phyloP scores from a whole-genome alignment of 2,888 invertebrate species.

The Dasysyrphus albostriatus region DNA sequence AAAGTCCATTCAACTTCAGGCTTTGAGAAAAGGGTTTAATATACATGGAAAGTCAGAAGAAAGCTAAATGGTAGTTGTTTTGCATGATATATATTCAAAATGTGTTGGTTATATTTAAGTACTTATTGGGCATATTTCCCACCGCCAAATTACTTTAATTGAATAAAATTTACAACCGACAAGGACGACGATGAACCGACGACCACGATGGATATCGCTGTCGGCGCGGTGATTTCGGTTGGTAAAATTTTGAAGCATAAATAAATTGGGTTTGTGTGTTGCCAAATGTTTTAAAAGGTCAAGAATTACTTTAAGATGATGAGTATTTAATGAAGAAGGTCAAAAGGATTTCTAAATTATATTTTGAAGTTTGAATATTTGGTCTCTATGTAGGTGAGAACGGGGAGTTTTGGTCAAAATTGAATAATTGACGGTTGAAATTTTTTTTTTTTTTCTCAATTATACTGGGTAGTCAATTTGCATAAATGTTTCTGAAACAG shows the following conservation, averaged over 20 bases:
- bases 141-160: conserved; percentile 49
- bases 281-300: conserved; percentile 5
- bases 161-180: conserved; percentile 39
- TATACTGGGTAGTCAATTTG: no score
- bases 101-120: no score
- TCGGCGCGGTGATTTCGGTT: not conserved
- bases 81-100: not conserved
- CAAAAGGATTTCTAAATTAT: not conserved
- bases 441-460: no score
- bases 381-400: not conserved
- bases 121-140: conserved; percentile 28
- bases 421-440: not conserved
- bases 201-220: not conserved
- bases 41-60: conserved; percentile 33
- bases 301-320: conserved; percentile 13
- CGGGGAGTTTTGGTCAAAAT: not conserved
- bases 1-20: conserved; percentile 26
- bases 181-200: not conserved
- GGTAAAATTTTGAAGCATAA: not conserved
- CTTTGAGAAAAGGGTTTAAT: conserved; percentile 44
- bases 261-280: not conserved
- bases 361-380: not conserved
- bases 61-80: conserved; percentile 17
- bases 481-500: no score
- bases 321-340: conserved; percentile 29